These are phyloP conservation scores for Rhinella marina DNA, from an alignment of 2,797 vertebrate species.

Conservation along the genomic window DNA sequence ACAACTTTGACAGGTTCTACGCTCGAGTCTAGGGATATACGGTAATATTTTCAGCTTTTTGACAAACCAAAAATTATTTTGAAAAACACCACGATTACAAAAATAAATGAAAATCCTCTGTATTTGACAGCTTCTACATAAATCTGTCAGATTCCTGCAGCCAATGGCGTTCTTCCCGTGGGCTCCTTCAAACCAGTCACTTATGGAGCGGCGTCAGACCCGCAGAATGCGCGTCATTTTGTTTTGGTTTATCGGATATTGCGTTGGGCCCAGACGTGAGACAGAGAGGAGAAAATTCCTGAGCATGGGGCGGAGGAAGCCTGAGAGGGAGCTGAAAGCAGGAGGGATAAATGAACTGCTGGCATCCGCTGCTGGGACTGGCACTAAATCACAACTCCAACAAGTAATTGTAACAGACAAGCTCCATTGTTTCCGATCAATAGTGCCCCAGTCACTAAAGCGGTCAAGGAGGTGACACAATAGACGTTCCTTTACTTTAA, in stretches of 20 bases:
- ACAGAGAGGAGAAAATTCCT: constrained; percentile 7
- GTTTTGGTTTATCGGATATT: constrained; percentile 44
- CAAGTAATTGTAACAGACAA: constrained; percentile 16
- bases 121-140: background rate
- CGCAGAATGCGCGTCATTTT: constrained; percentile 34
- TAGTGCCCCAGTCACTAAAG: constrained; percentile 22
- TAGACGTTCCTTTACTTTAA: background rate
- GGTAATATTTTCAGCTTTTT: background rate
- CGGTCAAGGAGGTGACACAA: background rate
- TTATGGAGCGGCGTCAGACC: constrained; percentile 3
- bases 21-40: background rate
- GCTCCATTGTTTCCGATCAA: constrained; percentile 49
- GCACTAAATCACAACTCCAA: constrained; percentile 21
- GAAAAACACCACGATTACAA: background rate
- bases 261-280: constrained; percentile 20
- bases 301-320: background rate
- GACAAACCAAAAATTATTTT: background rate
- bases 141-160: constrained; percentile 7
- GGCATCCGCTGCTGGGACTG: constrained; percentile 21
- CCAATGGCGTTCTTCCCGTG: constrained; percentile 7
- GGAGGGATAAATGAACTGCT: constrained; percentile 15
- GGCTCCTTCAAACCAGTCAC: background rate
- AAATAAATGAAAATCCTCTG: background rate
- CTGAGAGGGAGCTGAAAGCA: background rate
- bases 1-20: background rate